phyloP scores from a whole-genome alignment of 2,888 invertebrate genomes.

The Melanophora roralis region DNA sequence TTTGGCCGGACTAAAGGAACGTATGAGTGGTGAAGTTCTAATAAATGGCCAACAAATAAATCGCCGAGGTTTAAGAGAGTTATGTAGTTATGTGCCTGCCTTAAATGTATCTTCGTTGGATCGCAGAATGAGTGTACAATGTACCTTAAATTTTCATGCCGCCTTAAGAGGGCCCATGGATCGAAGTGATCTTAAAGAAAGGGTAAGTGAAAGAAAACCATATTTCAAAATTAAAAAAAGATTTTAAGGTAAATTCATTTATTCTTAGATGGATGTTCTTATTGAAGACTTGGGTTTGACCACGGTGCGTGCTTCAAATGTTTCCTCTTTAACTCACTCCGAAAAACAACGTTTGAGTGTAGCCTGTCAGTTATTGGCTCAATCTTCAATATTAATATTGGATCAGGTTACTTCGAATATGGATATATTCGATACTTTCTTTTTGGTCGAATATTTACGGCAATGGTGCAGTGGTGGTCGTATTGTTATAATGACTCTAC shows the following conservation, averaged over 20 bases:
- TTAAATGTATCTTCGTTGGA: slow-evolving; percentile 75
- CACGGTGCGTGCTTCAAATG: slow-evolving; percentile 91
- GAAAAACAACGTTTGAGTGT: slow-evolving; percentile 92
- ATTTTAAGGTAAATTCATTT: neutral
- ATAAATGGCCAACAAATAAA: slow-evolving; percentile 91
- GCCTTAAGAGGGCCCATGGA: slow-evolving; percentile 79
- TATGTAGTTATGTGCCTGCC: slow-evolving; percentile 80
- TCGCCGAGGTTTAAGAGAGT: slow-evolving; percentile 82
- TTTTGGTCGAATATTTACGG: slow-evolving; percentile 93
- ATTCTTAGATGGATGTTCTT: slow-evolving; percentile 86
- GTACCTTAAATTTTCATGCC: slow-evolving; percentile 90
- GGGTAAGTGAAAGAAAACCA: slow-evolving; percentile 78
- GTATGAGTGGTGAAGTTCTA: slow-evolving; percentile 86
- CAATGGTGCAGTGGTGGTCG: slow-evolving; percentile 88
- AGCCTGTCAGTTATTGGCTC: slow-evolving; percentile 91
- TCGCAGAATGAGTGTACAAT: slow-evolving; percentile 92
- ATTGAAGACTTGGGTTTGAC: slow-evolving; percentile 94
- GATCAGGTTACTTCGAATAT: slow-evolving; percentile 85
- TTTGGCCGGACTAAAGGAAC: slow-evolving; percentile 85
- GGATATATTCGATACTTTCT: slow-evolving; percentile 97
- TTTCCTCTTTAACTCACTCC: slow-evolving; percentile 90
- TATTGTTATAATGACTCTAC: slow-evolving; percentile 92
- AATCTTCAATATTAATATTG: slow-evolving; percentile 90
- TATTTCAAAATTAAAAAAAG: neutral
- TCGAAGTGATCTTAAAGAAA: slow-evolving; percentile 82